A percentile compares a stretch with the other conserved stretches of the same genome.
These are phyloP conservation scores for Prinia subflava DNA, from an alignment of 2,113 vertebrate genomes.

Conservation along the genomic window DNA sequence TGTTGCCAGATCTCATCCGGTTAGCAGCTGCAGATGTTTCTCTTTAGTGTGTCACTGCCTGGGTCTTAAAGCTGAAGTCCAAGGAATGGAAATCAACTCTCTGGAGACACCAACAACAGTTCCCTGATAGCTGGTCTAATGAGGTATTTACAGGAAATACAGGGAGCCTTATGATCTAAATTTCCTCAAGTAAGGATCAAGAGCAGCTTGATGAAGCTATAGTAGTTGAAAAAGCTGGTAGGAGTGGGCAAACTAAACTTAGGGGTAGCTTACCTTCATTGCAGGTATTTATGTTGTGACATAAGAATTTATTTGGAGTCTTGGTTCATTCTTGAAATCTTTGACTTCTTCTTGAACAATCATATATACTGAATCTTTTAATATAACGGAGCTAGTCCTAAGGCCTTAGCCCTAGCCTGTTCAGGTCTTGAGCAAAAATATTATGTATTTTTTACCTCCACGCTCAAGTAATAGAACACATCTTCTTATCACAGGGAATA, in stretches of 20 bases:
- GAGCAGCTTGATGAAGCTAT: neutral
- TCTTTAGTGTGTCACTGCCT: neutral
- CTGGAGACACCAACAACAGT: neutral
- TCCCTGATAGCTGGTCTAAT: neutral
- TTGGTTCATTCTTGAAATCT: neutral
- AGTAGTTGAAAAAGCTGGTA: neutral
- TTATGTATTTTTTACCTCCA: neutral
- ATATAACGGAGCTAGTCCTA: neutral
- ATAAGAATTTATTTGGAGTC: neutral
- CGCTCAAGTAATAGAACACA: neutral
- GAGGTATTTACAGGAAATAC: neutral
- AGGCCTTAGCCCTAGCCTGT: neutral
- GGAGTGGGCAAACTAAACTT: neutral
- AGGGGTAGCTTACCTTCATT: neutral
- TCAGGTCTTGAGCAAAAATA: neutral
- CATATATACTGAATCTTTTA: neutral
- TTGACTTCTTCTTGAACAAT: neutral
- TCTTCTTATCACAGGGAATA: neutral
- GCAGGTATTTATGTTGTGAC: neutral
- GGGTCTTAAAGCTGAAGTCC: neutral
- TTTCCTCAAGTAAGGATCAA: neutral
- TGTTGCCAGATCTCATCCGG: neutral
- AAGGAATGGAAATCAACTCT: neutral
- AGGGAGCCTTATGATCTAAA: neutral
- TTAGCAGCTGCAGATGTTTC: neutral